Base-by-base conservation (phyloP, 1,140 invertebrate species). In the Lepidurus packardi region DNA sequence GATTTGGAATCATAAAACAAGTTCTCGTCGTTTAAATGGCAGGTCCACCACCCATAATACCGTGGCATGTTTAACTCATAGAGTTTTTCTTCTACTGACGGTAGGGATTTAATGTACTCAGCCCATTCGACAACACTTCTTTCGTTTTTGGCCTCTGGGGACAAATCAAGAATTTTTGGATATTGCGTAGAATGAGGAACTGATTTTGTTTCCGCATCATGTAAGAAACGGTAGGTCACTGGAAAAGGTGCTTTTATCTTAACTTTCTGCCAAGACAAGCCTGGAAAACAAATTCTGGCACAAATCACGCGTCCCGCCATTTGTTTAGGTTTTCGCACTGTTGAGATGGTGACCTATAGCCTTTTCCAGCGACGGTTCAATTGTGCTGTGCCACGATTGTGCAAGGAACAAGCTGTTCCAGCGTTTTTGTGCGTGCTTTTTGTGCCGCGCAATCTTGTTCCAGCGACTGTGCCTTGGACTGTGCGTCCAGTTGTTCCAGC, bases 61-160 rank as follows among this genome's bases (percentile, higher is more conserved):
- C 88, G 87, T 7, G 91, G 90, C 88, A 94, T 91, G 83, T 93
- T 94, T 5, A 93, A 78, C 82, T 91, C 91, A 73, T 93, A 89
- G 77, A 92, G 86, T 84, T 95, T 95, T 85, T 94, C 92, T 85
- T 95, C 93, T 0, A 93, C 88, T 1, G 92, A 93, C 74, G 89
- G 86, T 47, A 92, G 80, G 8, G 85, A 82, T 81, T 89, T 88
- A 34, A 94, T 88, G 81, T 89, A 86, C 41, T 92, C 85, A 81
- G 73, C 78, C 53, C 53, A 65, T 65, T 21, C 16, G 1, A n/a
- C 53, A 7, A 65, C 13, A n/a, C 6, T 7, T 13, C 53, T 13
- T 65, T 65, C 16, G 0, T 65, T 65, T 16, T 65, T 65, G 16
- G 53, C 53, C 21, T 13, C n/a, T 13, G 53, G 53, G 21, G 53